Conservation (phyloP, 2,888 invertebrate species). For the Alentia gelatinosa region DNA sequence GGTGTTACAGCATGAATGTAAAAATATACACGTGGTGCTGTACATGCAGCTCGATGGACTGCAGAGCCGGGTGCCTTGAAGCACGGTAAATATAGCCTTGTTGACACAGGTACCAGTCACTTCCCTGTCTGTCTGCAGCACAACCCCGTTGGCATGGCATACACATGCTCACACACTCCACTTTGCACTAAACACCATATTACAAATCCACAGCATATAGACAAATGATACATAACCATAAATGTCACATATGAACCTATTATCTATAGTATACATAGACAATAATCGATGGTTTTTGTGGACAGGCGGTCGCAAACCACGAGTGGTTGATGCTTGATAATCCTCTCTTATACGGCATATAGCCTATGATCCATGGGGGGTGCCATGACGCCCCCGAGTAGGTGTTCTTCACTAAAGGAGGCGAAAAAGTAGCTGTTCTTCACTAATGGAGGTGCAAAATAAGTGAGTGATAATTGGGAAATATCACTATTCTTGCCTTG, state of each 20-base stretch:
- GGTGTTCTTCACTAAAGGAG: too few relatives aligned
- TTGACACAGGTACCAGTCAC: not conserved
- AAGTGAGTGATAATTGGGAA: too few relatives aligned
- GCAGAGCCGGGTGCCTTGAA: not conserved
- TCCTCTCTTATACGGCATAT: too few relatives aligned
- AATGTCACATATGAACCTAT: not conserved
- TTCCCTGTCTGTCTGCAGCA: not conserved
- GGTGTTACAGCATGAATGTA: not conserved
- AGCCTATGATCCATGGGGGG: too few relatives aligned
- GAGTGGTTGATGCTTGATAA: too few relatives aligned
- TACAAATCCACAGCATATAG: not conserved
- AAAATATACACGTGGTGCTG: not conserved
- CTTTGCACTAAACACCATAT: not conserved
- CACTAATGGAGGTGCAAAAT: too few relatives aligned
- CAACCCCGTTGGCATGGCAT: not conserved
- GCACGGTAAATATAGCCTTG: not conserved
- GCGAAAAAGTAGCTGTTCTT: too few relatives aligned
- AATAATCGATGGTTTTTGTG: not conserved
- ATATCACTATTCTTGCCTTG: too few relatives aligned
- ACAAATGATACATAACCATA: not conserved
- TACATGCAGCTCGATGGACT: not conserved
- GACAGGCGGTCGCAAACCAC: too few relatives aligned
- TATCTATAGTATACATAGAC: not conserved
- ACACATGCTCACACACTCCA: not conserved
- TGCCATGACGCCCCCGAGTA: too few relatives aligned